phyloP scores from a whole-genome alignment of 2,797 vertebrate species.

The Leptatherina wallacei region DNA sequence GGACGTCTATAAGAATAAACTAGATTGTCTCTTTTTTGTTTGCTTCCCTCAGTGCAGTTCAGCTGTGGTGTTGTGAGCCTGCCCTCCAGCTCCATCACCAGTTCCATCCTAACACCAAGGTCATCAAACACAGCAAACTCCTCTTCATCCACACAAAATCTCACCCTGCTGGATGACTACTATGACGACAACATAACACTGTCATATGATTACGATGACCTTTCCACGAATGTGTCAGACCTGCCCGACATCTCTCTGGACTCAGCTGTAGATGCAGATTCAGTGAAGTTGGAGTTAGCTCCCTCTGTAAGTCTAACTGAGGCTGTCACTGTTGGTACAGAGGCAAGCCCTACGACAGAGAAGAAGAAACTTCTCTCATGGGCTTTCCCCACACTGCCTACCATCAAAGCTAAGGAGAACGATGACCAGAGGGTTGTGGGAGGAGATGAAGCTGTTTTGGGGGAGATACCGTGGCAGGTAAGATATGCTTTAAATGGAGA shows the following conservation, averaged over 20 bases:
- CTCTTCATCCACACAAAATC: neutral
- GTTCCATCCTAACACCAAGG: neutral
- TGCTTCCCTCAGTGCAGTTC: constrained; percentile 59
- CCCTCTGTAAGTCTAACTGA: constrained; percentile 18
- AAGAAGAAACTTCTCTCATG: rapidly evolving
- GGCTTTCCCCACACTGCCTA: constrained; percentile 50
- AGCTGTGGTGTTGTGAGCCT: constrained; percentile 73
- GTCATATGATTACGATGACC: constrained; percentile 26
- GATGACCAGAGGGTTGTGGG: constrained; percentile 83
- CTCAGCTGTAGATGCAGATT: neutral
- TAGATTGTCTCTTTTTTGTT: neutral
- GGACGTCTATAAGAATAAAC: too few species aligned
- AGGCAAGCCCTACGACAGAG: neutral
- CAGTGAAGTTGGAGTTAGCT: neutral
- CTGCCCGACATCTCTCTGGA: neutral
- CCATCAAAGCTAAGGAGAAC: constrained; percentile 26
- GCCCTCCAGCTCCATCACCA: constrained; percentile 1
- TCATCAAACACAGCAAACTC: constrained; percentile 1
- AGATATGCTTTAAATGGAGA: neutral
- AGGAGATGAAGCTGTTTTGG: constrained; percentile 83
- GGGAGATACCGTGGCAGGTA: constrained; percentile 98
- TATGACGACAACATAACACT: constrained; percentile 11
- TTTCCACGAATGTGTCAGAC: neutral
- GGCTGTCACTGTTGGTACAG: neutral
- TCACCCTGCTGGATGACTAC: neutral